Evolutionary conservation across 2,113 vertebrate genomes (phyloP), one percentile per base, ranked within the genome.

Genomic region (Nothobranchius furzeri): DNA sequence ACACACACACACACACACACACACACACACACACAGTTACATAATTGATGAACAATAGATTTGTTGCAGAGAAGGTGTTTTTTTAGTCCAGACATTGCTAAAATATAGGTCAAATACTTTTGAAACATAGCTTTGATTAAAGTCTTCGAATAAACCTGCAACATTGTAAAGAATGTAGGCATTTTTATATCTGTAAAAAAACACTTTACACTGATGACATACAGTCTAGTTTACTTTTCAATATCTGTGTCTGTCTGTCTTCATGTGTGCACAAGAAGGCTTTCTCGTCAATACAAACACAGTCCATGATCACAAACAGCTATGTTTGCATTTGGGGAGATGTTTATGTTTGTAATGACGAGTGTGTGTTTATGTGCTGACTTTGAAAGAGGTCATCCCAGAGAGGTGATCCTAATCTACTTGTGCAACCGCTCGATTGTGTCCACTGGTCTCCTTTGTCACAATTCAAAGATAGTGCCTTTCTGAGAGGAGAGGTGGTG

Each of bases 311-410:
- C 52, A 46, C 45, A 67, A 57, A 49, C 54, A 24, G 1, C 72
- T 66, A 63, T 65, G 46, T 73, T 75, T 84, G 64, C 60, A 63
- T 20, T 1, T 61, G 66, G 57, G 48, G 43, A 17, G 42, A 30
- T 46, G 48, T 59, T 60, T 82, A 60, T 73, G 57, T 60, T 56
- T 60, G 24, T 56, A 50, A 43, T 48, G 10, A 43, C 43, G 36
- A 36, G 47, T 61, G 56, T 52, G 43, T 51, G 53, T 61, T 20
- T 0, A 40, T 60, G 25, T 65, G n/a, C 40, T 52, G 48, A 50
- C 78, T 80, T 79, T 81, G 69, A 65, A 61, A 82, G 78, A 88
- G 88, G 87, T 86, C 78, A 73, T 69, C 67, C 70, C 60, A 60
- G 63, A 76, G 65, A 70, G 59, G 56, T 61, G 79, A 89, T 79